phyloP scores from a whole-genome alignment of 2,888 invertebrate species.

The Drosophila neotestacea region DNA sequence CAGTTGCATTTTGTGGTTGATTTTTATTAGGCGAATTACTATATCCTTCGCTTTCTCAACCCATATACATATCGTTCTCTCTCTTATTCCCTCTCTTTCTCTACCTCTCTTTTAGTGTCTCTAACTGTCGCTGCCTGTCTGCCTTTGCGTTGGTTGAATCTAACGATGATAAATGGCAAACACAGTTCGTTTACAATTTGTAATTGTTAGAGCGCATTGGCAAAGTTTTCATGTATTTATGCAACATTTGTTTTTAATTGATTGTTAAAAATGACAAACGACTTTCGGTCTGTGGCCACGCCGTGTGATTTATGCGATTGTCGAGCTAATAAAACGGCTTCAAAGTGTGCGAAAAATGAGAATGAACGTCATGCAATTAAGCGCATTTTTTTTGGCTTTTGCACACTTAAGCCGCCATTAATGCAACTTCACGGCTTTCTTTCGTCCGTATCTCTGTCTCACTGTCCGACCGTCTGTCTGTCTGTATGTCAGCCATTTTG shows the following conservation, averaged over 20 bases:
- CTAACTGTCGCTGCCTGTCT: neutral
- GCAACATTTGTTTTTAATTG: slow-evolving; percentile 80
- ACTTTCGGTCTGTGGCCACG: slow-evolving; percentile 37
- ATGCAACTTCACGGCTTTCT: slow-evolving; percentile 49
- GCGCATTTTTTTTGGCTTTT: slow-evolving; percentile 34
- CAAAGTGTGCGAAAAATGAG: slow-evolving; percentile 45
- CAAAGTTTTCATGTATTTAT: slow-evolving; percentile 74
- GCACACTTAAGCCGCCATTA: slow-evolving; percentile 72
- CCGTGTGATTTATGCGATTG: slow-evolving; percentile 62
- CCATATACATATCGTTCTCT: neutral
- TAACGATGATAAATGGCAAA: slow-evolving; percentile 65
- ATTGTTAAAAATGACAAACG: slow-evolving; percentile 79
- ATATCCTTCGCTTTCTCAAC: neutral
- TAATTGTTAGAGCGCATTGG: slow-evolving; percentile 45
- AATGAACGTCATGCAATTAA: slow-evolving; percentile 71
- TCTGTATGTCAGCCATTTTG: slow-evolving; percentile 60
- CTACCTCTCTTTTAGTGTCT: neutral
- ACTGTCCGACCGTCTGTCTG: neutral
- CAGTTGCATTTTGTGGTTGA: slow-evolving; percentile 47
- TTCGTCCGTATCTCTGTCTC: slow-evolving; percentile 15
- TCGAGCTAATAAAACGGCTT: slow-evolving; percentile 71
- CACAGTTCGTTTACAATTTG: slow-evolving; percentile 50
- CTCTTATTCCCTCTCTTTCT: neutral
- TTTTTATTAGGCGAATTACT: slow-evolving; percentile 48
- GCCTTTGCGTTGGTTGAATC: slow-evolving; percentile 24